Evolutionary conservation across 2,113 vertebrate species (phyloP).

Genomic region (Etheostoma spectabile): DNA sequence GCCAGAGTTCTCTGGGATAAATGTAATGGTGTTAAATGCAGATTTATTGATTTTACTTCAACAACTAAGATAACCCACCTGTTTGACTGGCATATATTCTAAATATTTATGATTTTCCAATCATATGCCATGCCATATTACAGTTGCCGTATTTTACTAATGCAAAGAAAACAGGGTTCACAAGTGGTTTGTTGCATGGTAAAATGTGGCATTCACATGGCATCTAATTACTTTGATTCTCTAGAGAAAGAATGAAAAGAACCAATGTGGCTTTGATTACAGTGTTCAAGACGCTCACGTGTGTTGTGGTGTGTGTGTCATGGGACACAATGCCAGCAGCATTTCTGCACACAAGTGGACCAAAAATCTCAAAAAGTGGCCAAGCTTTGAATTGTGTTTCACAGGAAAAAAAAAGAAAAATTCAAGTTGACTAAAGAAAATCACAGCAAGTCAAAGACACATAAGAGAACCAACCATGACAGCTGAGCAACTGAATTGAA

Average conservation of each 20-base stretch:
- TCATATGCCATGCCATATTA: constrained; percentile 13
- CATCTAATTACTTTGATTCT: constrained; percentile 48
- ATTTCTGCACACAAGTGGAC: constrained; percentile 36
- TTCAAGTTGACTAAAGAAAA: constrained; percentile 3
- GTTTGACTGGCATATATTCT: constrained; percentile 22
- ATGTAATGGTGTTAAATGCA: constrained; percentile 28
- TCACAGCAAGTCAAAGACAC: neutral
- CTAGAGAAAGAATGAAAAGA: constrained; percentile 55
- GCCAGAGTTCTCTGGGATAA: constrained; percentile 31
- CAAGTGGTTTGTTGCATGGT: constrained; percentile 29
- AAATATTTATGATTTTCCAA: constrained; percentile 36
- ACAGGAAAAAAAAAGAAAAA: constrained; percentile 19
- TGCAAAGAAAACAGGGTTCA: constrained; percentile 43
- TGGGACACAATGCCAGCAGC: constrained; percentile 35
- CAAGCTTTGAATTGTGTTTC: constrained; percentile 20
- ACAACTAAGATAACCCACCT: constrained; percentile 34
- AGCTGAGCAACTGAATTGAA: neutral
- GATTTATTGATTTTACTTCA: constrained; percentile 53
- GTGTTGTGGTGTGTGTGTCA: too few relatives aligned
- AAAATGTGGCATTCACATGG: constrained; percentile 52
- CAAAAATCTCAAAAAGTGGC: constrained; percentile 6
- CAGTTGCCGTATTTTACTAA: constrained; percentile 26
- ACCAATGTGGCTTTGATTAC: constrained; percentile 69
- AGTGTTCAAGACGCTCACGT: too few relatives aligned
- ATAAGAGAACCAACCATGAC: constrained; percentile 6